Conservation (phyloP, 1,140 invertebrate species). For the Sminthurinus signatus region DNA sequence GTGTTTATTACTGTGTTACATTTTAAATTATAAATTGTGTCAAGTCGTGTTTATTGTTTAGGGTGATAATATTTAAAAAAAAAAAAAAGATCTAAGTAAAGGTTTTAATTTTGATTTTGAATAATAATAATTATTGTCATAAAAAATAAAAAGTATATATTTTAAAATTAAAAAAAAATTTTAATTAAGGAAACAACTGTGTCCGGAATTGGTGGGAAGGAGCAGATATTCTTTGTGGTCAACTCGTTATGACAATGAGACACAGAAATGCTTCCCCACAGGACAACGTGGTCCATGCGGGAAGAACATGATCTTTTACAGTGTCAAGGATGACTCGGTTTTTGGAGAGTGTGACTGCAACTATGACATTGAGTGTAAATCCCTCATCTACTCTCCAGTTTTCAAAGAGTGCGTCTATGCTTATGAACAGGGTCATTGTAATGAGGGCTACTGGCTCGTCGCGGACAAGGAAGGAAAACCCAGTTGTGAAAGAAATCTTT, state of each 20-base stretch:
- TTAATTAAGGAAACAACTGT: constrained; percentile 28
- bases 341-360: constrained; percentile 40
- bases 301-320: constrained; percentile 42
- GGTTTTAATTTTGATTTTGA: no score
- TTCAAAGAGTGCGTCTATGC: constrained; percentile 40
- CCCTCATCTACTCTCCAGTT: constrained; percentile 37
- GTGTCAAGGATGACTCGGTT: constrained; percentile 24
- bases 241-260: constrained; percentile 36
- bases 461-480: constrained; percentile 37
- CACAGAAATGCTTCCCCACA: constrained; percentile 32
- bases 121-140: no score
- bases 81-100: no score
- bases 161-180: no score
- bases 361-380: constrained; percentile 37
- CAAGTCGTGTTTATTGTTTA: no score
- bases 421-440: constrained; percentile 39
- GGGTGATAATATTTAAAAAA: no score
- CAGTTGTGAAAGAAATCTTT: constrained; percentile 37
- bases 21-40: no score
- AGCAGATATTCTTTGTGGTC: constrained; percentile 35
- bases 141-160: no score
- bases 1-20: no score
- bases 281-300: constrained; percentile 39
- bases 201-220: constrained; percentile 30
- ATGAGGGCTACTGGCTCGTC: constrained; percentile 37